Evolutionary conservation across 1,140 invertebrate genomes (phyloP), one percentile per base, ranked within the genome.

Genomic region (Mamestra configurata): DNA sequence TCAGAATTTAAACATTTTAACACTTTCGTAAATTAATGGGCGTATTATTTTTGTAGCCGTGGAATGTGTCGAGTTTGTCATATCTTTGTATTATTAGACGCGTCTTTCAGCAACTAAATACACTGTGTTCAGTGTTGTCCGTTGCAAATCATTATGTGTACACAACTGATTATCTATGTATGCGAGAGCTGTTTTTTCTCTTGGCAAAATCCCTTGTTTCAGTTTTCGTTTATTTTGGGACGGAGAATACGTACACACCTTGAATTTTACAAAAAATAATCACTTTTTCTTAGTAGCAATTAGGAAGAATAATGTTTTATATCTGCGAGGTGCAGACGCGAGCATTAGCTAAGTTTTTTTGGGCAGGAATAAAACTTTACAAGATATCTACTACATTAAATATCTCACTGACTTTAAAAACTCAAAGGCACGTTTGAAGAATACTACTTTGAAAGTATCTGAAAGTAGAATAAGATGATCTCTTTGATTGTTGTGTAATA

Each of bases 141-240:
- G 75, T 80, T 77, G 78, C 79, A 82, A 84, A 84, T 79, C 79
- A 77, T 75, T 72, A 61, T 71, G 35, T 57, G 46, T 79, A 76
- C 49, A 57, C 49, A 84, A 76, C 75, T 64, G 71, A 80, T 77
- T 77, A 75, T 81, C 76, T 82, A 84, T 82, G 77, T 86, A 82
- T 79, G 59, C 79, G 77, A 81, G 81, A 82, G 82, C 70, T 79
- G 81, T 81, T 80, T 83, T 88, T 90, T 90, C 89, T 91, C 89
- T 91, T 91, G 91, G 89, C 89, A 92, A 86, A 84, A 89, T 80
- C 82, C 80, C 87, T 88, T 88, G 89, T 85, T 89, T 86, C 82
- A 78, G 68, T 84, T 80, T 83, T 70, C 59, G 77, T 87, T 87
- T 92, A 92, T 90, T 90, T 90, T 84, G 70, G 82, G 79, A 86